Base-by-base conservation (phyloP, 2,888 invertebrate genomes). In the Mystacides longicornis region DNA sequence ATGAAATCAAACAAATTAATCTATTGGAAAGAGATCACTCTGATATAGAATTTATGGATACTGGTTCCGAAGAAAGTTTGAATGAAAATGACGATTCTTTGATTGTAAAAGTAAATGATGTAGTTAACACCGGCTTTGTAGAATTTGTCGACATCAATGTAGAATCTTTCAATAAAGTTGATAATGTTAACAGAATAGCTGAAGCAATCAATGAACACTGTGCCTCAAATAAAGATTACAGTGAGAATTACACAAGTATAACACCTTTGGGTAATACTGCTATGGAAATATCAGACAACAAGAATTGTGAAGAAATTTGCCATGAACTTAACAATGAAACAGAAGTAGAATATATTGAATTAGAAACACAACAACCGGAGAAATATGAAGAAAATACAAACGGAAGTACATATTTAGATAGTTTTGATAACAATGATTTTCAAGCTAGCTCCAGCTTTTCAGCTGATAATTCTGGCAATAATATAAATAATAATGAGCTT, bases 31-130 rank as follows among this genome's bases (percentile, higher is more conserved):
- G 55, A 16, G 60, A 60, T 49, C 58, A 60, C 45, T 60, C 89
- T 62, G 86, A 88, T 65, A 86, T 92, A 62, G 90, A 90, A 66
- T 93, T 87, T 66, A 91, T 89, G 77, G 93, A 93, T 66, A 89
- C 89, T 0, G 90, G 89, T 0, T 89, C 87, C 0, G 89, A 88
- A 65, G 87, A 87, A n/a, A 81, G 86, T 19, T 81, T 85, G 16
- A 75, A 85, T 2, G 87, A 86, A 63, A 81, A 79, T 14, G 48
- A 55, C 16, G 52, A 57, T 37, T 49, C 43, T 37, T 31, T 46
- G 19, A 33, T 23, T 4, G 21, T 49, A 23, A 52, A 56, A 31
- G 43, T 23, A 21, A 42, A 51, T 11, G 33, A 51, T 27, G 18
- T 43, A 14, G 78, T 78, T 58, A 85, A 85, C 67, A 78, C 82